Base-by-base conservation (phyloP, 1,140 invertebrate species). In the Ips nitidus region DNA sequence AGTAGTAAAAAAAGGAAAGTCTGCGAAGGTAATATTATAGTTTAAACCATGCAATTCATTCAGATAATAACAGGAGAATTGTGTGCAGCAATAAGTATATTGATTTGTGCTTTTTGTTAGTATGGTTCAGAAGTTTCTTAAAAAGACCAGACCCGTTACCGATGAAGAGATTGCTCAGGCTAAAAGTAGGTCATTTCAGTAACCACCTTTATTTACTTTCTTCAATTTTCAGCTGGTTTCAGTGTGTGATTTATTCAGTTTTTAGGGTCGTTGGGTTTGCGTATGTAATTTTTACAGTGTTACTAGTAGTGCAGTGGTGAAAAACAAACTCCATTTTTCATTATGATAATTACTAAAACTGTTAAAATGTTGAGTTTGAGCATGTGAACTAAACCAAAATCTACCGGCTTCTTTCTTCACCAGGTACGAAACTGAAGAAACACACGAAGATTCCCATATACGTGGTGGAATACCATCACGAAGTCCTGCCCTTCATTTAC, bases 401-500 rank as follows among this genome's bases (percentile, higher is more conserved):
- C 22, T 22, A 22, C 22, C 3, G 39, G 37, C 47, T 73, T 76
- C 73, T 73, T 74, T 39, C 61, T 45, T 73, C 71, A 74, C 75
- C 78, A 78, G 78, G 76, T 79, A 5, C 43, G 2, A 55, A 67
- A 41, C 50, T 71, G 42, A 73, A 73, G 72, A 76, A 79, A 61
- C 89, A 86, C 72, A 85, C 86, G 75, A 85, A 85, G 73, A 86
- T 90, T 38, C 90, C 90, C 36, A 83, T 91, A 67, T 88, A 88
- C 72, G 83, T 93, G 37, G 91, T 91, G 0, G 91, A 93, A 76
- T 86, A 90, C 74, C 91, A 94, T 77, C 87, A 93, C 78, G 89
- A 92, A 79, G 93, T 90, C 3, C 75, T 93, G 68, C 88, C 87
- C 60, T 89, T 87, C 78, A 91, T 97, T 66, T 94, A 96, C 77